These are phyloP conservation scores for Eristalis intricaria DNA, from an alignment of 2,888 invertebrate species.

Conservation along the genomic window DNA sequence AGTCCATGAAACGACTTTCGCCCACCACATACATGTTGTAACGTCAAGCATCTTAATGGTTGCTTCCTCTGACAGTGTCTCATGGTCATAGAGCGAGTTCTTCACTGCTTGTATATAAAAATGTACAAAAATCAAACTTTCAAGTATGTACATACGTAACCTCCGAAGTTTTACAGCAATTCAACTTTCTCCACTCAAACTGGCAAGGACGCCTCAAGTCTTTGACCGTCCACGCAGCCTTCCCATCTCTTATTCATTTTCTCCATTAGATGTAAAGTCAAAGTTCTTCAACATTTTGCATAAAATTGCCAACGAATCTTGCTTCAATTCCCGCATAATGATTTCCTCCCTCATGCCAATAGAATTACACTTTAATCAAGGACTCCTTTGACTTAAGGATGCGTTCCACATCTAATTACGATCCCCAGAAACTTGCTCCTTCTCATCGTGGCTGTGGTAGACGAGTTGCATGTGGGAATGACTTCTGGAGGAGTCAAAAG, in stretches of 20 bases:
- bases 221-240: not conserved
- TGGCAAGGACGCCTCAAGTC: not conserved
- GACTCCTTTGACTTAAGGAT: slow-evolving; percentile 39
- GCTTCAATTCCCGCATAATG: not conserved
- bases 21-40: too few relatives aligned
- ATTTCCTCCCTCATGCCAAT: slow-evolving; percentile 14
- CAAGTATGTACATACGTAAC: too few relatives aligned
- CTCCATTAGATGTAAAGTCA: not conserved
- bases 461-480: not conserved
- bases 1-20: too few relatives aligned
- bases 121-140: too few relatives aligned
- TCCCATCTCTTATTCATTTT: not conserved
- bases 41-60: too few relatives aligned
- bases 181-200: not conserved
- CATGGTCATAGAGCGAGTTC: too few relatives aligned
- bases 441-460: not conserved
- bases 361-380: slow-evolving; percentile 50
- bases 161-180: too few relatives aligned
- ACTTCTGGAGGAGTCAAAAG: not conserved
- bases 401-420: slow-evolving; percentile 42
- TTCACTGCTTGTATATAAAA: too few relatives aligned
- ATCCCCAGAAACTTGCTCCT: not conserved
- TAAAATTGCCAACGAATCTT: not conserved
- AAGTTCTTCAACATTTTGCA: slow-evolving; percentile 22
- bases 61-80: too few relatives aligned